Conservation (phyloP, 2,797 vertebrate species). For the Choloepus didactylus region DNA sequence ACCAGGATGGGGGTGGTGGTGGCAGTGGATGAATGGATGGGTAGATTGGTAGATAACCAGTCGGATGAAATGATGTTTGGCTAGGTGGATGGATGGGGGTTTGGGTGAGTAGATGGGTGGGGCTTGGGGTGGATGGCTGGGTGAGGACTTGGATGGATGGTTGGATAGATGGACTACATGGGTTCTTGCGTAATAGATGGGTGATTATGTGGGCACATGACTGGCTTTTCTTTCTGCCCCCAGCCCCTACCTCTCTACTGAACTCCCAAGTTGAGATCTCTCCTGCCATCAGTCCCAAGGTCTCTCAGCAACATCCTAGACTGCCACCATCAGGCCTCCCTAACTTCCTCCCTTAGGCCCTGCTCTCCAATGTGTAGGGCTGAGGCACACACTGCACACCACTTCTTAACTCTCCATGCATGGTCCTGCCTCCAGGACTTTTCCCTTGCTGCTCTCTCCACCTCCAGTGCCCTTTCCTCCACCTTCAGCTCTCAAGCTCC, state of each 20-base stretch:
- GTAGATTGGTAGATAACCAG: background rate
- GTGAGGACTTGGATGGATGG: background rate
- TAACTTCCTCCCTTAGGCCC: background rate
- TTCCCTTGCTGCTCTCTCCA: background rate
- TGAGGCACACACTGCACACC: background rate
- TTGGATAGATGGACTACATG: background rate
- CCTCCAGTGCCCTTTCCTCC: background rate
- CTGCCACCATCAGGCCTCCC: background rate
- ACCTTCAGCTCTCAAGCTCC: background rate
- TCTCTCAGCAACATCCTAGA: background rate
- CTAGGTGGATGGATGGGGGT: background rate
- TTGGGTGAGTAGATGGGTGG: background rate
- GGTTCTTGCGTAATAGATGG: background rate
- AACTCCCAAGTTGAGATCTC: background rate
- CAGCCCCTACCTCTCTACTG: background rate
- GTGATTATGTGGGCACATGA: background rate
- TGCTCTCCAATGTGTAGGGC: background rate
- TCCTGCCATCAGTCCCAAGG: background rate
- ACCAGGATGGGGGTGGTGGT: background rate
- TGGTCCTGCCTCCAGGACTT: background rate
- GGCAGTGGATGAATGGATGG: background rate
- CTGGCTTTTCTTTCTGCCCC: conserved; percentile 3
- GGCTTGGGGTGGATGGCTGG: background rate
- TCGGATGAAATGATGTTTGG: background rate
- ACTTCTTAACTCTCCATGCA: background rate